phyloP scores from a whole-genome alignment of 2,888 invertebrate species.

The Tetramorium bicarinatum region DNA sequence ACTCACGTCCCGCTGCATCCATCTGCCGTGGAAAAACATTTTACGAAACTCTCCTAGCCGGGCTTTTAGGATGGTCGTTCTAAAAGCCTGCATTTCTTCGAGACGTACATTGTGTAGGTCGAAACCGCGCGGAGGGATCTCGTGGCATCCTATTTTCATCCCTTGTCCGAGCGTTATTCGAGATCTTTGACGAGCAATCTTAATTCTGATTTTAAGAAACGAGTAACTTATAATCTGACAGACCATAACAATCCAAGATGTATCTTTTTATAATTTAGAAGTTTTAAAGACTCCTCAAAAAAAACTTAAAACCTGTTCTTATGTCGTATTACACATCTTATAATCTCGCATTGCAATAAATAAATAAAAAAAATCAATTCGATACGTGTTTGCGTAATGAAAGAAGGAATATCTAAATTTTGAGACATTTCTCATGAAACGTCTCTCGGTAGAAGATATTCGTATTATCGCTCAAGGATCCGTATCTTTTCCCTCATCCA shows the following conservation, averaged over 20 bases:
- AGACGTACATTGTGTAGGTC: not conserved
- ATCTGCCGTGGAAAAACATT: conserved; percentile 59
- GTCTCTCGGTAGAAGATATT: not conserved
- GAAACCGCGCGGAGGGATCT: not conserved
- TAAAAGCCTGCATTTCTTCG: not conserved
- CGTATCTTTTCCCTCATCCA: not conserved
- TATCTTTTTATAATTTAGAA: conserved; percentile 9
- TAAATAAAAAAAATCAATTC: not conserved
- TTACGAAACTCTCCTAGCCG: conserved; percentile 28
- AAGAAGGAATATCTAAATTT: conserved; percentile 3
- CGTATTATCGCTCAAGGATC: not conserved
- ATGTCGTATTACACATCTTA: not conserved
- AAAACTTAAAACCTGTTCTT: not conserved
- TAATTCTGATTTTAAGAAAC: conserved; percentile 22
- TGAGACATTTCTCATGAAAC: not conserved
- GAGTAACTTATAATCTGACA: not conserved
- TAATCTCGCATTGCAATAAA: conserved; percentile 4
- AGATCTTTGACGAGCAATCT: conserved; percentile 15
- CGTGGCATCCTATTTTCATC: not conserved
- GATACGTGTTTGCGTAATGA: not conserved
- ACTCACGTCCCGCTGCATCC: conserved; percentile 31
- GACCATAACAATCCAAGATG: not conserved
- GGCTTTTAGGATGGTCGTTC: not conserved
- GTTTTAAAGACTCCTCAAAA: not conserved
- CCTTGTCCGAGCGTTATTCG: not conserved